phyloP scores from a whole-genome alignment of 2,113 vertebrate species.

The Zosterops pallidus region DNA sequence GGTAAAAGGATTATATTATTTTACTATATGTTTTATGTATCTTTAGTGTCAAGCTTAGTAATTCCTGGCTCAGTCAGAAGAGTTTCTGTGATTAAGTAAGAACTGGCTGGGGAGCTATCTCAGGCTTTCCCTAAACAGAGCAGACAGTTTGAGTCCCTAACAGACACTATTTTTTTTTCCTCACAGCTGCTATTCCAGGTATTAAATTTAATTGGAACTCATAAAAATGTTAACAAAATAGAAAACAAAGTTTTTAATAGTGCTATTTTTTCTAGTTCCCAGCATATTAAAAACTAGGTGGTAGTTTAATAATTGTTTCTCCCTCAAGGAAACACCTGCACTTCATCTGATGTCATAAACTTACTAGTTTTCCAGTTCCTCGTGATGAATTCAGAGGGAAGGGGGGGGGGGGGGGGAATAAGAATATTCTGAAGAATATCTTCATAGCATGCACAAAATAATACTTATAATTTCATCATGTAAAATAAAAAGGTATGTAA shows the following conservation, averaged over 20 bases:
- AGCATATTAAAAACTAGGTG: background rate
- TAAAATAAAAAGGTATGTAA: background rate
- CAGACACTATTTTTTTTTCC: background rate
- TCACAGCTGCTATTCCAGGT: background rate
- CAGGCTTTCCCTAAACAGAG: background rate
- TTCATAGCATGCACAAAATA: background rate
- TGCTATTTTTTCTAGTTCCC: background rate
- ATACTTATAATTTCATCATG: background rate
- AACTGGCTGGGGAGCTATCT: background rate
- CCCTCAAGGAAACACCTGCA: slow-evolving; percentile 22
- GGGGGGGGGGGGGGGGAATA: background rate
- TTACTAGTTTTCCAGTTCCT: background rate
- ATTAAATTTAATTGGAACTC: background rate
- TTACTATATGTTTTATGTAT: background rate
- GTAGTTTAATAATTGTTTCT: background rate
- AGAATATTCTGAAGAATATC: background rate
- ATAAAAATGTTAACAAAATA: background rate
- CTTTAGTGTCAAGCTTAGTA: background rate
- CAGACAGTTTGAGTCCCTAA: background rate
- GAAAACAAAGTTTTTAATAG: background rate
- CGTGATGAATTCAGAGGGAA: background rate
- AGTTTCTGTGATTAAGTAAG: background rate
- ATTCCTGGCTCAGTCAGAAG: background rate
- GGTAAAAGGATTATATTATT: background rate
- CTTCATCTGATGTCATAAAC: background rate